These are phyloP conservation scores for Colinus virginianus DNA, from an alignment of 2,113 vertebrate genomes.

Conservation along the genomic window DNA sequence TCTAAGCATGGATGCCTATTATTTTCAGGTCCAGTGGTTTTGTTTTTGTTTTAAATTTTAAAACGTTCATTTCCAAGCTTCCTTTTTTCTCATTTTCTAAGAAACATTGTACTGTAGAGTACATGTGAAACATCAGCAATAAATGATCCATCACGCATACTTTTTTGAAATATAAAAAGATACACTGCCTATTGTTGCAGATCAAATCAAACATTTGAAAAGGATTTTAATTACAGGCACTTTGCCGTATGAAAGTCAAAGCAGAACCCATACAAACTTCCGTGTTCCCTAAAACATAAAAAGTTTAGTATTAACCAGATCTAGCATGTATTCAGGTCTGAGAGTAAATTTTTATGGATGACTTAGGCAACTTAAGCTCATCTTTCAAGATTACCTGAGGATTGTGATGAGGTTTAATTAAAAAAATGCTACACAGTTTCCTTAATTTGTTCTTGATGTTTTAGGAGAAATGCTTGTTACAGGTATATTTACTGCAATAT, in stretches of 20 bases:
- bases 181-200: not conserved
- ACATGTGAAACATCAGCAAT: not conserved
- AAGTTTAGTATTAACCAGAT: not conserved
- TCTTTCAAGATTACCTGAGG: constrained; percentile 3
- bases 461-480: constrained; percentile 19
- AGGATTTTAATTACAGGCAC: not conserved
- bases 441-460: constrained; percentile 46
- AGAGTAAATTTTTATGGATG: not conserved
- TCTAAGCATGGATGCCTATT: not conserved
- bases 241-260: not conserved
- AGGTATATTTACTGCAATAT: constrained; percentile 37
- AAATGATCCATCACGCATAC: not conserved
- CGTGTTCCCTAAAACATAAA: not conserved
- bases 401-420: constrained; percentile 25
- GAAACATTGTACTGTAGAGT: not conserved
- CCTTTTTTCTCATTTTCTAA: not conserved
- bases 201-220: not conserved
- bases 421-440: constrained; percentile 34
- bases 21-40: not conserved
- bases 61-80: not conserved
- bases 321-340: not conserved
- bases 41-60: not conserved
- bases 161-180: not conserved
- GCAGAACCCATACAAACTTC: not conserved
- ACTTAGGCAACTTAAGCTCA: not conserved